phyloP scores from a whole-genome alignment of 2,888 invertebrate species.

The Drosophila fungiperda region DNA sequence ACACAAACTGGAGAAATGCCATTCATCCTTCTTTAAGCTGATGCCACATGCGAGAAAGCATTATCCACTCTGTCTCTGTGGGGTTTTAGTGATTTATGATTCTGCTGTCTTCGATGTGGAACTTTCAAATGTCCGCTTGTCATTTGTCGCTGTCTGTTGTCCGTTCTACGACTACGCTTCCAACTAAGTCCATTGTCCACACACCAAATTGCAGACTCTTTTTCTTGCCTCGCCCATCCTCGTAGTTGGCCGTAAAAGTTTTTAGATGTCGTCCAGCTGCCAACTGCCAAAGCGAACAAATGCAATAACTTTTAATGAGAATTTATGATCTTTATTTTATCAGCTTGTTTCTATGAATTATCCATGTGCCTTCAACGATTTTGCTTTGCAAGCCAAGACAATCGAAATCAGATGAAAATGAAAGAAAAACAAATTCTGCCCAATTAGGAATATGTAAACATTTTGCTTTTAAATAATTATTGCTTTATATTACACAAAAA shows the following conservation, averaged over 20 bases:
- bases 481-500: background rate
- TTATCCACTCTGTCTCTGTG: background rate
- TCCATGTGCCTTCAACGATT: slow-evolving; percentile 31
- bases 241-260: slow-evolving; percentile 40
- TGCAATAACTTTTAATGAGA: slow-evolving; percentile 74
- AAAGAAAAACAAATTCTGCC: background rate
- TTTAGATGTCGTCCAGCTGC: slow-evolving; percentile 36
- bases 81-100: slow-evolving; percentile 51
- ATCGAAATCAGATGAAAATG: background rate
- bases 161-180: slow-evolving; percentile 27
- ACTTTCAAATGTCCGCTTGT: slow-evolving; percentile 49
- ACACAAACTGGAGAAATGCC: background rate
- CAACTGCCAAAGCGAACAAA: slow-evolving; percentile 44
- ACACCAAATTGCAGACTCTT: background rate
- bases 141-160: slow-evolving; percentile 61
- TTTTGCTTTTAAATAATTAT: background rate
- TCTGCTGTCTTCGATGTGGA: slow-evolving; percentile 8
- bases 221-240: background rate
- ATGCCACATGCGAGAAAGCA: slow-evolving; percentile 14
- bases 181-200: slow-evolving; percentile 5
- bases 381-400: background rate
- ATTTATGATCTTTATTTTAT: slow-evolving; percentile 66
- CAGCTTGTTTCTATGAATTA: slow-evolving; percentile 43
- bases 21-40: background rate
- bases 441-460: background rate